Evolutionary conservation across 2,888 invertebrate species (phyloP), one percentile per base, ranked within the genome.

Genomic region (Epirrita christyi): DNA sequence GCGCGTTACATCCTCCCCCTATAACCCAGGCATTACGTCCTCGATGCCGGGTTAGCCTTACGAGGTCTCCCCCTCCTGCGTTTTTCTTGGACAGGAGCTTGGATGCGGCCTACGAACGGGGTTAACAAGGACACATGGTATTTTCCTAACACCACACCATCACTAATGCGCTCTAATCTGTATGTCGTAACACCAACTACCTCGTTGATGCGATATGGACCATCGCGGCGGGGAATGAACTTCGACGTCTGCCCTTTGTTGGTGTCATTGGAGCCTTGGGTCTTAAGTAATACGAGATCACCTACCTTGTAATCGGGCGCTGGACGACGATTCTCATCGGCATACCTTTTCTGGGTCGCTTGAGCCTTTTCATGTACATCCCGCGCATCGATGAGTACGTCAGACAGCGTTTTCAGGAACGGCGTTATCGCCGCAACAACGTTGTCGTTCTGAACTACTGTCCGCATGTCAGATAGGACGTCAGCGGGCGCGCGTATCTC

Each of bases 181-280:
- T 40, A 40, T 9, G 28, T 28, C 4, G 28, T 28, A 6, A 6
- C 5, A 28, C 28, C 28, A 6, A 28, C 28, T 6, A 6, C 27
- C n/a, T 42, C 42, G 53, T 61, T 57, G 61, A 67, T 64, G 60
- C 32, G 45, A 9, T 45, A 45, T 10, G 45, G 45, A 11, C 45
- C 45, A 10, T 45, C 45, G 7, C 45, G 13, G 6, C 34, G 32
- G 9, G 41, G 46, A 13, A 46, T 34, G 10, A 41, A 46, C 27
- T 53, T 52, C 1, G 41, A 21, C 9, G 46, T 53, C 10, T 40
- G 29, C 1, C 40, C 45, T 6, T 13, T n/a, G 9, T 27, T 13
- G 6, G 43, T 11, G 9, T 54, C 37, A 9, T 50, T 56, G 4
- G 15, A 15, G 0, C 50, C 50, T 6, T 51, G 56, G 0, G 51